phyloP scores from a whole-genome alignment of 2,888 invertebrate species.

The Strigamia maritima region DNA sequence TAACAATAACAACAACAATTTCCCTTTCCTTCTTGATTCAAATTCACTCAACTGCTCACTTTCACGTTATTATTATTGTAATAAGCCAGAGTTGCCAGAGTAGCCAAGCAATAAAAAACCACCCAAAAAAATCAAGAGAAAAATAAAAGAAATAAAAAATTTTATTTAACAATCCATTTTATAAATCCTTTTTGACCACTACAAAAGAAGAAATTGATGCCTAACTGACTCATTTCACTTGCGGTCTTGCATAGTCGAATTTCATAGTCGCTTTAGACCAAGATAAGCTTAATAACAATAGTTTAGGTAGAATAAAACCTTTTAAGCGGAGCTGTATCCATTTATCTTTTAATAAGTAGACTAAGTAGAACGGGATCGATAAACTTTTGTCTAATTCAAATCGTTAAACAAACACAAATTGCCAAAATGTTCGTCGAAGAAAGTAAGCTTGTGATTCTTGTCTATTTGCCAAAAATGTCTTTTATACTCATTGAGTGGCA shows the following conservation, averaged over 20 bases:
- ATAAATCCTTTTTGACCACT: no score
- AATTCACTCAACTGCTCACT: constrained; percentile 24
- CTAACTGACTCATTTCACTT: no score
- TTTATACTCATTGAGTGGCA: constrained; percentile 29
- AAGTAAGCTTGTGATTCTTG: constrained; percentile 17
- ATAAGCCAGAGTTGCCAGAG: neutral
- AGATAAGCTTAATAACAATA: no score
- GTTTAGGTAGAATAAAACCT: neutral
- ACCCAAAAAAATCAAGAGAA: neutral
- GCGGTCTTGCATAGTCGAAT: no score
- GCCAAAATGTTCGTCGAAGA: neutral
- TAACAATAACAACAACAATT: constrained; percentile 21
- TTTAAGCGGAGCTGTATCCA: neutral
- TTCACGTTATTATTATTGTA: constrained; percentile 8
- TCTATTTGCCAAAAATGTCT: constrained; percentile 29
- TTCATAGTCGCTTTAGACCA: no score
- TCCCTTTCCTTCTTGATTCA: constrained; percentile 12
- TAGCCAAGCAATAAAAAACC: neutral
- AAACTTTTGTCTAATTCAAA: constrained; percentile 6
- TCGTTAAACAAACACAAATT: constrained; percentile 18
- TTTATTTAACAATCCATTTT: no score
- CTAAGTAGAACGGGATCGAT: neutral
- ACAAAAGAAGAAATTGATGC: no score
- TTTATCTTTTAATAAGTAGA: neutral
- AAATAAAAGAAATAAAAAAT: neutral